Conservation (phyloP, 2,888 invertebrate genomes). For the Acanthosepion esculentum region DNA sequence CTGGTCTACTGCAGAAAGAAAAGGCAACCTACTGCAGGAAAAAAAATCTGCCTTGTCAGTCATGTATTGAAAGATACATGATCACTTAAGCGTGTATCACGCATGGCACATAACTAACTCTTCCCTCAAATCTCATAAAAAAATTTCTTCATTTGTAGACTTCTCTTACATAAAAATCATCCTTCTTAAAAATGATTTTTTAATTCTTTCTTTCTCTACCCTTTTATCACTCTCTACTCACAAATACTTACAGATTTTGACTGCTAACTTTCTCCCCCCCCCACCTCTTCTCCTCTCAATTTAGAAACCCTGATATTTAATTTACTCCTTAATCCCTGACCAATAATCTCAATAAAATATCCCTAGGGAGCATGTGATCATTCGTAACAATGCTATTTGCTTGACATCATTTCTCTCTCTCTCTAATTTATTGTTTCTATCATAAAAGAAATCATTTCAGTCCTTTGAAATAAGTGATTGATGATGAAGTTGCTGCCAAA, state of each 20-base stretch:
- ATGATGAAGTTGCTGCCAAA: background rate
- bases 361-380: background rate
- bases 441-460: background rate
- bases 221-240: background rate
- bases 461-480: background rate
- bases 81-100: no score
- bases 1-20: no score
- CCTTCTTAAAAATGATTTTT: background rate
- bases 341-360: constrained; percentile 17
- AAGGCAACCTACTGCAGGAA: no score
- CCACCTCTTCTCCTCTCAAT: background rate
- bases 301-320: background rate
- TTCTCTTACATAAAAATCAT: background rate
- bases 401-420: no score
- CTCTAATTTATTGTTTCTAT: background rate
- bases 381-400: background rate
- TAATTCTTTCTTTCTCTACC: background rate
- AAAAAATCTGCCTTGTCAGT: no score
- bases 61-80: no score
- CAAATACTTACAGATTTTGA: background rate
- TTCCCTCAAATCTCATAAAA: no score
- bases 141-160: no score
- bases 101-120: no score
- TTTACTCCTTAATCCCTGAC: constrained; percentile 33
- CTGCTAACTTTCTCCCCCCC: background rate